Evolutionary conservation across 2,113 vertebrate genomes (phyloP).

Genomic region (Hylia prasina): DNA sequence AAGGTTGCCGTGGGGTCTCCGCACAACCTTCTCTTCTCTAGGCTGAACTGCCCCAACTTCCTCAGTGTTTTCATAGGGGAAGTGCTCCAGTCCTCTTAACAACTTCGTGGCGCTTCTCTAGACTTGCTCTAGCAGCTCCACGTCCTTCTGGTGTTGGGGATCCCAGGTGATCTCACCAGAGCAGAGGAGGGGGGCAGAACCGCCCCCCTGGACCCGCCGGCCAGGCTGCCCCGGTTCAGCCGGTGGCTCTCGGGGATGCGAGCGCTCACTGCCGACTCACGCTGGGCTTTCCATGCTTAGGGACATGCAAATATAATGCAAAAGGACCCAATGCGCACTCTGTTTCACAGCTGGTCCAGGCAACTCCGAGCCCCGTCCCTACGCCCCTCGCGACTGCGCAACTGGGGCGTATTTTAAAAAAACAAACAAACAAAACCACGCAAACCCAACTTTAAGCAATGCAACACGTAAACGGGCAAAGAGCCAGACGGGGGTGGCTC

Average conservation of each 20-base stretch:
- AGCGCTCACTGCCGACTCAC: neutral
- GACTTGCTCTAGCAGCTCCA: neutral
- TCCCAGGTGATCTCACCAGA: accelerated
- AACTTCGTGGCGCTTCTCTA: neutral
- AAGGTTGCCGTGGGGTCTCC: neutral
- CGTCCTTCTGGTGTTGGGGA: accelerated
- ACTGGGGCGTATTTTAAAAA: accelerated
- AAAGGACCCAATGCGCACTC: neutral
- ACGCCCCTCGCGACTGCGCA: neutral
- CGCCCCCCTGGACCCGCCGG: neutral
- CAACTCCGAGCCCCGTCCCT: neutral
- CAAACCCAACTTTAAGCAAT: accelerated
- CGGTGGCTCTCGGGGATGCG: neutral
- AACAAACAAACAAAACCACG: too few relatives aligned
- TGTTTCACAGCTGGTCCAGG: accelerated
- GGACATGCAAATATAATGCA: accelerated
- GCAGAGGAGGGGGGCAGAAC: neutral
- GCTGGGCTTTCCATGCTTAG: accelerated
- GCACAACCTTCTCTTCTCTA: neutral
- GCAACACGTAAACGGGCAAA: accelerated
- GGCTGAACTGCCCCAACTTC: too few relatives aligned
- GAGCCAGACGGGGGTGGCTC: accelerated
- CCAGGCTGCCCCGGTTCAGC: neutral
- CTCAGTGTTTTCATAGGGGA: neutral
- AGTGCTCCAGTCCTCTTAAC: too few relatives aligned